Conservation (phyloP, 2,113 vertebrate species). For the Narcine bancroftii region DNA sequence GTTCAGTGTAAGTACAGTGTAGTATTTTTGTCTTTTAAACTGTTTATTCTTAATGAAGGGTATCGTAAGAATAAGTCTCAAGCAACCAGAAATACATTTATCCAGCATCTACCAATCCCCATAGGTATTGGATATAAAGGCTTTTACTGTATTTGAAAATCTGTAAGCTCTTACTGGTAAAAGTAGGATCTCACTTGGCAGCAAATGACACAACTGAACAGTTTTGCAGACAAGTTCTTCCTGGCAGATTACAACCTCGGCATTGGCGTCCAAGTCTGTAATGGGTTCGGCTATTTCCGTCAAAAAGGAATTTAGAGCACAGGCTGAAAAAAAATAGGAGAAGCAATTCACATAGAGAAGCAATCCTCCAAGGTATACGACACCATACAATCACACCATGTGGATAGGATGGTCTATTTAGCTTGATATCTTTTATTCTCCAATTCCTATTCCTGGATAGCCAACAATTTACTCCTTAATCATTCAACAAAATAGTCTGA, state of each 20-base stretch:
- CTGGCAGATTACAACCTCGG: conserved; percentile 62
- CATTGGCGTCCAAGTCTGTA: conserved; percentile 44
- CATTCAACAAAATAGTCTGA: neutral
- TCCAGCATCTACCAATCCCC: too few relatives aligned
- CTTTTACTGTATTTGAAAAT: neutral
- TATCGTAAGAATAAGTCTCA: too few relatives aligned
- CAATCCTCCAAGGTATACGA: neutral
- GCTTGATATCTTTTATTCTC: neutral
- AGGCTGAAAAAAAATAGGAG: conserved; percentile 54
- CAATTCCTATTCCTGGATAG: neutral
- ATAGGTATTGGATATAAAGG: too few relatives aligned
- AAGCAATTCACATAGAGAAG: neutral
- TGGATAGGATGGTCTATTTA: neutral
- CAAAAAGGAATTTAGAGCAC: conserved; percentile 70
- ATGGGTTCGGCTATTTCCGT: conserved; percentile 54
- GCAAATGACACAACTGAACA: conserved; percentile 68
- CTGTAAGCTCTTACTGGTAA: conserved; percentile 57
- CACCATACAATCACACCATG: too few relatives aligned
- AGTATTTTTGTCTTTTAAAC: too few relatives aligned
- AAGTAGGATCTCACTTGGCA: conserved; percentile 61
- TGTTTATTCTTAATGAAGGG: too few relatives aligned
- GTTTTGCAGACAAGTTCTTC: conserved; percentile 62
- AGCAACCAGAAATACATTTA: too few relatives aligned
- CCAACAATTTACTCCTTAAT: neutral
- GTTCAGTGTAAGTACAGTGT: too few relatives aligned